Base-by-base conservation (phyloP, 1,140 invertebrate genomes). In the Tetramorium alpestre region DNA sequence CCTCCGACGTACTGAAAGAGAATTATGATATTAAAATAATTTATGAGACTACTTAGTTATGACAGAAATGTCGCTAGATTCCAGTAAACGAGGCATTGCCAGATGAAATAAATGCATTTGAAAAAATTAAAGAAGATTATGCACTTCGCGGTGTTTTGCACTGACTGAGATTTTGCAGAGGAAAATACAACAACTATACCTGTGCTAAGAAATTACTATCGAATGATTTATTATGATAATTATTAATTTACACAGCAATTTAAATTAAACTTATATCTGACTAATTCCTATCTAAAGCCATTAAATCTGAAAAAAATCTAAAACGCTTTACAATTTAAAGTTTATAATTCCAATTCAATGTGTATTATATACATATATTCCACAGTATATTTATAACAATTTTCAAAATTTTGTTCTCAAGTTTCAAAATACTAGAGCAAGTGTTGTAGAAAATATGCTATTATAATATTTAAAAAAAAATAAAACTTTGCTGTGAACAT, bases 11-110 rank as follows among this genome's bases (percentile, higher is more conserved):
- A 7, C 44, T 18, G 33, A 54, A 47, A 65, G 41, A 80, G 62
- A 51, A 67, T 51, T 33, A 69, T 64, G 22, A 54, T 51, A 80
- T 56, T 54, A 80, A 80, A 41, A 54, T 44, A 54, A 80, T 80
- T 69, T 51, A 69, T 44, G 47, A 69, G 13, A 41, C 13, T 69
- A 25, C 62, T 67, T 67, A 80, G 65, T 54, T 51, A 25, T 65
- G n/a, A 28, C 41, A 22, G 60, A 64, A 78, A 78, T 33, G 60
- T 47, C 22, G 58, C 16, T 62, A 44, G 25, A 62, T 60, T 44
- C 41, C 56, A 22, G 16, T 62, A 62, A 77, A 62, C 16, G 56
- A 18, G 10, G n/a, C n/a, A 22, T 76, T n/a, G 51, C n/a, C 13
- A 13, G n/a, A 28, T 80, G 11, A 65, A 80, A 67, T 51, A 65